phyloP scores from a whole-genome alignment of 2,888 invertebrate species.

The Ophioninae sp. region DNA sequence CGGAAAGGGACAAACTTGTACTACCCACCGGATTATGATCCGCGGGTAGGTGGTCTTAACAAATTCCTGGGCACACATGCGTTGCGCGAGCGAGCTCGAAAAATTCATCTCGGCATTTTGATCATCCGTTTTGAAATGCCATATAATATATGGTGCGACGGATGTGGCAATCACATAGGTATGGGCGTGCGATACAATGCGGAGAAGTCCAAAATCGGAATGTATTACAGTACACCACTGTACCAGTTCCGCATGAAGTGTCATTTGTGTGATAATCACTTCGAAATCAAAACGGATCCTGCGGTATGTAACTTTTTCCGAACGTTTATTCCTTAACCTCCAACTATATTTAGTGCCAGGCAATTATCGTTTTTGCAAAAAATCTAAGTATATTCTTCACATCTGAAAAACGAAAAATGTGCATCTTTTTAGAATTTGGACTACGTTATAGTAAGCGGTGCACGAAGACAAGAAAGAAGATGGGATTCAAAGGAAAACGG shows the following conservation, averaged over 20 bases:
- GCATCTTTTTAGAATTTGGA: conserved; percentile 90
- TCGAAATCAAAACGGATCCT: conserved; percentile 99
- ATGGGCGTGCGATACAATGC: conserved; percentile 99
- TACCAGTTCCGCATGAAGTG: conserved; percentile 99
- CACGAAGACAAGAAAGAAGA: conserved; percentile 96
- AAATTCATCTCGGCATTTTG: conserved; percentile 96
- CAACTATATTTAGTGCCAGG: not conserved
- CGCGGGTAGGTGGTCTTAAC: conserved; percentile 95
- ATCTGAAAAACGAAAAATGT: not conserved
- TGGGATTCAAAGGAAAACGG: conserved; percentile 99
- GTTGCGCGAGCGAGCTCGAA: conserved; percentile 96
- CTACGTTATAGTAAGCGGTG: conserved; percentile 97
- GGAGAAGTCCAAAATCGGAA: conserved; percentile 95
- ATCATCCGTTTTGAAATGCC: conserved; percentile 99
- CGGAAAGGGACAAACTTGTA: conserved; percentile 98
- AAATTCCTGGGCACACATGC: conserved; percentile 97
- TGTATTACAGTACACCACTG: conserved; percentile 98
- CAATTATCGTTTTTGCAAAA: no score
- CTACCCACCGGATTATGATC: conserved; percentile 99
- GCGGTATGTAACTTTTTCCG: conserved; percentile 85
- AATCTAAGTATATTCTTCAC: not conserved
- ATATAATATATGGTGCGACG: conserved; percentile 99
- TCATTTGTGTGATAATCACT: conserved; percentile 97
- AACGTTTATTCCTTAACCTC: not conserved
- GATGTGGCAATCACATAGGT: conserved; percentile 98